These are phyloP conservation scores for Apomyelois bistriatella DNA, from an alignment of 2,888 invertebrate genomes.

Conservation along the genomic window DNA sequence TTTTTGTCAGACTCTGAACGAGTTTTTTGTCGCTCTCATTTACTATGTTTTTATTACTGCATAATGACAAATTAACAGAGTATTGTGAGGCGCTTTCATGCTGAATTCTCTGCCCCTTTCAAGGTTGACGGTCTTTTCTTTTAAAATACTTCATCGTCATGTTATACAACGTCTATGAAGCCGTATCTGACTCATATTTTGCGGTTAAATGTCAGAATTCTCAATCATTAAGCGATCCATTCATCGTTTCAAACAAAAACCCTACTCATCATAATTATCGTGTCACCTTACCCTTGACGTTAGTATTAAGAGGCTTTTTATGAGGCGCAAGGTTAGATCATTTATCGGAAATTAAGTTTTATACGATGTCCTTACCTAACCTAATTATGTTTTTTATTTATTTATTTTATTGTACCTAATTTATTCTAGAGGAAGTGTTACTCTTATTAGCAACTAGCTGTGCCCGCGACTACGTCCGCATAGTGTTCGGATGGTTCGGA, in stretches of 20 bases:
- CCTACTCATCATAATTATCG: slow-evolving; percentile 15
- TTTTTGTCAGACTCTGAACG: slow-evolving; percentile 69
- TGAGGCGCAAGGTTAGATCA: slow-evolving; percentile 3
- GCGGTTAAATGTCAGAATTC: slow-evolving; percentile 17
- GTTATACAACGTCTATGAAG: slow-evolving; percentile 17
- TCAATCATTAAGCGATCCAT: slow-evolving; percentile 15
- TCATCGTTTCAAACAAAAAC: slow-evolving; percentile 17
- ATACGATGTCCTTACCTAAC: not conserved
- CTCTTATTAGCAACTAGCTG: too few species aligned
- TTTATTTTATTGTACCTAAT: too few species aligned
- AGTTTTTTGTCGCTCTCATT: slow-evolving; percentile 76
- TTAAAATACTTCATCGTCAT: slow-evolving; percentile 49
- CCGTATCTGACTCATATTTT: slow-evolving; percentile 14
- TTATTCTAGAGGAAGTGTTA: too few species aligned
- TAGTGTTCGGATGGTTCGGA: too few species aligned
- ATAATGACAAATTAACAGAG: slow-evolving; percentile 79
- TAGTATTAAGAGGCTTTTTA: slow-evolving; percentile 14
- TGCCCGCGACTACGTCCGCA: too few species aligned
- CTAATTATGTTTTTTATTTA: not conserved
- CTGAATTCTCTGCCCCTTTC: slow-evolving; percentile 57
- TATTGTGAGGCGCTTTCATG: slow-evolving; percentile 75
- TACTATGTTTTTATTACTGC: slow-evolving; percentile 77
- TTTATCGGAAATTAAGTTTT: slow-evolving; percentile 13
- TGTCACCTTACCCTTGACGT: slow-evolving; percentile 13
- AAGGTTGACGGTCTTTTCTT: slow-evolving; percentile 53